phyloP scores from a whole-genome alignment of 2,797 vertebrate species.

The Siniperca scherzeri region DNA sequence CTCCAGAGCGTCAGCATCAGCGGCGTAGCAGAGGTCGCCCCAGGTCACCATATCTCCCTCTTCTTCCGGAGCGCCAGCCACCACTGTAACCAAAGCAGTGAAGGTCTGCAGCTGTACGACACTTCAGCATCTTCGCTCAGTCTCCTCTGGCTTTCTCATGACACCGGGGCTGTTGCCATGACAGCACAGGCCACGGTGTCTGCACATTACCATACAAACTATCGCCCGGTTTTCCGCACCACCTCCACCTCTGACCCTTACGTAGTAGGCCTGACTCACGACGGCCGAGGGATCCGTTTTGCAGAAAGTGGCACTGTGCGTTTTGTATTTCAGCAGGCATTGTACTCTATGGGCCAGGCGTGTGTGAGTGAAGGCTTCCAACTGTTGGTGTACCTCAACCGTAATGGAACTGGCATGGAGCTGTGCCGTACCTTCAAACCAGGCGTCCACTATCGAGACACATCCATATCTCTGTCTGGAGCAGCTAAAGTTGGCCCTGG shows the following conservation, averaged over 20 bases:
- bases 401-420: slow-evolving; percentile 87
- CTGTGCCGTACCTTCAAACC: slow-evolving; percentile 87
- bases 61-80: slow-evolving; percentile 87
- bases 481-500: slow-evolving; percentile 83
- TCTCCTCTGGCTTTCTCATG: slow-evolving; percentile 92
- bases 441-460: slow-evolving; percentile 92
- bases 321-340: slow-evolving; percentile 91
- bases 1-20: slow-evolving; percentile 89
- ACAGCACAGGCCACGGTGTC: slow-evolving; percentile 88
- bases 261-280: slow-evolving; percentile 88
- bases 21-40: slow-evolving; percentile 87
- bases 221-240: slow-evolving; percentile 88
- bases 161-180: slow-evolving; percentile 91
- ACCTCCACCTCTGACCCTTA: slow-evolving; percentile 89
- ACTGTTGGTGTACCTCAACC: slow-evolving; percentile 87
- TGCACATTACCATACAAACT: slow-evolving; percentile 91
- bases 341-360: slow-evolving; percentile 91
- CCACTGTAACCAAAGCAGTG: slow-evolving; percentile 88
- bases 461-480: slow-evolving; percentile 88
- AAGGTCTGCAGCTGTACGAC: slow-evolving; percentile 85
- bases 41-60: slow-evolving; percentile 84
- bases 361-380: slow-evolving; percentile 90
- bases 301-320: slow-evolving; percentile 88
- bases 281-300: slow-evolving; percentile 89
- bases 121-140: slow-evolving; percentile 82